These are phyloP conservation scores for Apus apus DNA, from an alignment of 2,113 vertebrate genomes.

Conservation along the genomic window DNA sequence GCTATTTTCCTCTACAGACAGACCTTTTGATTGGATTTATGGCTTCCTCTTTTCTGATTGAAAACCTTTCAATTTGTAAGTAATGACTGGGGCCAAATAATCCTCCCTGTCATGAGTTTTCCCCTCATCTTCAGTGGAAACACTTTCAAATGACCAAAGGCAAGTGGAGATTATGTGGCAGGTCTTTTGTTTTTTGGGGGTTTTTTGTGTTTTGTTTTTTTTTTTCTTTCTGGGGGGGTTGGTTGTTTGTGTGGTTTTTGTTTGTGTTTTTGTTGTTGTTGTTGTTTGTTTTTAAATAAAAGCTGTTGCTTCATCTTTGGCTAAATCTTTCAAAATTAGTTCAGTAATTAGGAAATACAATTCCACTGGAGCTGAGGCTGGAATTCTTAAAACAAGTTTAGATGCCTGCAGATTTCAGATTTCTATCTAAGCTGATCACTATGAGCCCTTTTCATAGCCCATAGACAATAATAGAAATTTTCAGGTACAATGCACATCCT, in stretches of 20 bases:
- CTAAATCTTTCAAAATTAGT: background rate
- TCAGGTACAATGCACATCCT: background rate
- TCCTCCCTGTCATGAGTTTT: background rate
- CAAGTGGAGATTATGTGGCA: background rate
- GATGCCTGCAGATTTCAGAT: background rate
- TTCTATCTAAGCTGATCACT: background rate
- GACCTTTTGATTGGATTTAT: background rate
- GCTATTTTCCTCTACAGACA: background rate
- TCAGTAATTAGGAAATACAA: background rate
- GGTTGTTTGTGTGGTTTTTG: too few relatives aligned
- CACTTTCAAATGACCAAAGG: background rate
- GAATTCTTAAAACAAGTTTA: background rate
- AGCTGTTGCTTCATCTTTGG: background rate
- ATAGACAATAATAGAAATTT: background rate
- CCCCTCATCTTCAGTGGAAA: background rate
- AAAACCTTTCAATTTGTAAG: background rate
- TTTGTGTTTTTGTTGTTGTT: too few relatives aligned
- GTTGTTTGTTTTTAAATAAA: background rate
- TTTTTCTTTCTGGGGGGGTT: too few relatives aligned
- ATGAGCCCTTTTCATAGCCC: background rate
- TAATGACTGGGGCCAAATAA: background rate
- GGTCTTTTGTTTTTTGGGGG: background rate
- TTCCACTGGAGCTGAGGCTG: background rate
- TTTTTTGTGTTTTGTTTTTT: too few relatives aligned
- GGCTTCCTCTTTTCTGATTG: background rate